Base-by-base conservation (phyloP, 2,888 invertebrate species). In the Cantharis lateralis region DNA sequence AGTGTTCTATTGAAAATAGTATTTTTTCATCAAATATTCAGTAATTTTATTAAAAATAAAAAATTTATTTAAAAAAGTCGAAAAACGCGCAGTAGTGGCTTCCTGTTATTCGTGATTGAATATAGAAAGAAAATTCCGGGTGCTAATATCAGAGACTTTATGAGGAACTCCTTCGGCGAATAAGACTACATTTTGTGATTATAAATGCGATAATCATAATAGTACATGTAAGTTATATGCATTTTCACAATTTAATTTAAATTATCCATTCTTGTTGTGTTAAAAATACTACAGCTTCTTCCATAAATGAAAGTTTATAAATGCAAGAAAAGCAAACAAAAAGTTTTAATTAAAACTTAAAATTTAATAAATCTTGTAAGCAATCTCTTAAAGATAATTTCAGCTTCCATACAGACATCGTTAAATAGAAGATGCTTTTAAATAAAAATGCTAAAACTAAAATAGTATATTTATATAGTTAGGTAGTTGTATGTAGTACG, bases 391-490 rank as follows among this genome's bases (percentile, higher is more conserved):
- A 20, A 64, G 24, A 66, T 20, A 66, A 66, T 66, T 62, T 16
- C 20, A 62, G 62, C 62, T 71, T 71, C 4, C 62, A 62, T 26
- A 15, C 13, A 69, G 24, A 71, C 26, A 15, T 62, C 13, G 20
- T 7, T 24, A 48, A 62, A 15, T 32, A 16, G n/a, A 16, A 70
- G 18, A 13, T 48, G 28, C 15, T 16, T 32, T 68, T 62, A 78
- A 75, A 75, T 72, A 72, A 26, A 71, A 77, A 68, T 28, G 70
- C 70, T 26, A 68, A 73, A 61, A 63, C 26, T 66, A 69, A 15
- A 71, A 20, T 68, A 66, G 71, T 73, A 76, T 80, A 75, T 73
- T 75, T 76, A 80, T 74, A 79, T 77, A 73, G 32, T 32, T 48
- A 48, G 11, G n/a, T 13, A 32, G 1, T 5, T n/a, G 48, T 48